Evolutionary conservation across 1,140 invertebrate genomes (phyloP), one percentile per base, ranked within the genome.

Genomic region (Hylaeus anthracinus): DNA sequence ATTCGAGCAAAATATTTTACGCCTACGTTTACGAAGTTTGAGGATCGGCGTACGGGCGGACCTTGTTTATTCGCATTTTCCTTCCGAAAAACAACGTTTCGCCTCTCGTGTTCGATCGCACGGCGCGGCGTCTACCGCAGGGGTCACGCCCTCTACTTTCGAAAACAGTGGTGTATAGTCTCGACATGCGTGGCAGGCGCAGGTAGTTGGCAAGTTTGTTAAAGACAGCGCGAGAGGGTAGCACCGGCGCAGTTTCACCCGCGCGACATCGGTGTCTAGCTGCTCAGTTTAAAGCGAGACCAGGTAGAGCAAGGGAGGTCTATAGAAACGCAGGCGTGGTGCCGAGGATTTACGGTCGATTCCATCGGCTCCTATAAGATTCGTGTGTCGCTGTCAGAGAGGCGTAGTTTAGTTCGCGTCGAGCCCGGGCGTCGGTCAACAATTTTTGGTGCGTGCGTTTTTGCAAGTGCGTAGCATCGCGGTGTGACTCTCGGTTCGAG

Each of bases 301-400:
- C 56, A 64, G 77, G 77, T 71, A 69, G 69, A 79, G 76, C 76
- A 45, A 72, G 70, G 70, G 51, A 48, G 53, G 61, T 12, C 14
- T 14, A 66, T 61, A 48, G 26, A 26, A 78, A 82, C 82, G 74
- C 79, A 84, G 79, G 79, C 79, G 79, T 82, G 82, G 79, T 81
- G 48, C 48, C 48, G 58, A 65, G 69, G 73, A 75, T 80, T 75
- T 80, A 80, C 72, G 45, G 73, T 79, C 78, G 72, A 80, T 74
- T 75, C 56, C 78, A 72, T 26, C 55, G 45, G 51, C 72, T 48
- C 26, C 26, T 74, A 14, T 9, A 14, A 37, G 55, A 10, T 67
- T 26, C 63, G 53, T 72, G 41, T 55, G 55, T 64, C 55, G 26
- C 26, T 26, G 26, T 26, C 26, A 63, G 55, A 45, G 64, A 53